A percentile compares a stretch with the other conserved stretches of the same genome.
Conservation (phyloP, 92 coral and sea anemone genomes). For the Parazoanthus atlanticus region DNA sequence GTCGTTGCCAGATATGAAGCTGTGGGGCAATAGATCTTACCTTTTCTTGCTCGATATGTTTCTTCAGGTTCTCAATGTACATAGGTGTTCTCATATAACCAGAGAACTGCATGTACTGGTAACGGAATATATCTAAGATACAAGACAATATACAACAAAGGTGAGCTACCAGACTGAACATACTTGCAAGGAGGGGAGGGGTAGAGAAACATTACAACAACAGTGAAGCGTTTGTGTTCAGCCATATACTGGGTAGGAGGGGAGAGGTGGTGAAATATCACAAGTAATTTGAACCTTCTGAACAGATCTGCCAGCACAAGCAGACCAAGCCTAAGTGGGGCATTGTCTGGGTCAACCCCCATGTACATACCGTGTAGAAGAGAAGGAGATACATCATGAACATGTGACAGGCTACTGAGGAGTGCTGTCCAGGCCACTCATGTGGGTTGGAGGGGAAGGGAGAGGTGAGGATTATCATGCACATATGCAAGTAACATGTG, state of each 20-base stretch:
- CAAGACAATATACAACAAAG: background rate
- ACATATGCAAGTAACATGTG: no score
- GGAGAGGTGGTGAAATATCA: background rate
- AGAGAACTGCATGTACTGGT: constrained; percentile 84
- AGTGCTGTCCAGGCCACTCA: no score
- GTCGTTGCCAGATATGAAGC: no score
- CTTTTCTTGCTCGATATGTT: constrained; percentile 77
- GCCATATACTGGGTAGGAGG: no score
- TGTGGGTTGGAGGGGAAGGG: background rate
- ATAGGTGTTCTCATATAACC: constrained; percentile 84
- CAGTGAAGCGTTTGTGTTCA: no score
- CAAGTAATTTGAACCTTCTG: no score
- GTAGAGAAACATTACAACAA: no score
- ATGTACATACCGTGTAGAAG: background rate
- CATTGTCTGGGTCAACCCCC: no score
- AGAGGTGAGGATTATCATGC: background rate
- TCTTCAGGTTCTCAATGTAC: constrained; percentile 71
- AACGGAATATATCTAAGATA: constrained; percentile 60
- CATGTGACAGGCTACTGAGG: background rate
- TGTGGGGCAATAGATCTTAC: constrained; percentile 26
- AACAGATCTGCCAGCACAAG: no score
- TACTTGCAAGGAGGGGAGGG: no score
- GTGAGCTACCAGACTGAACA: background rate
- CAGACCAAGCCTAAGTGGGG: background rate
- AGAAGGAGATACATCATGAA: no score